Base-by-base conservation (phyloP, 2,888 invertebrate genomes). In the Homarus gammarus region DNA sequence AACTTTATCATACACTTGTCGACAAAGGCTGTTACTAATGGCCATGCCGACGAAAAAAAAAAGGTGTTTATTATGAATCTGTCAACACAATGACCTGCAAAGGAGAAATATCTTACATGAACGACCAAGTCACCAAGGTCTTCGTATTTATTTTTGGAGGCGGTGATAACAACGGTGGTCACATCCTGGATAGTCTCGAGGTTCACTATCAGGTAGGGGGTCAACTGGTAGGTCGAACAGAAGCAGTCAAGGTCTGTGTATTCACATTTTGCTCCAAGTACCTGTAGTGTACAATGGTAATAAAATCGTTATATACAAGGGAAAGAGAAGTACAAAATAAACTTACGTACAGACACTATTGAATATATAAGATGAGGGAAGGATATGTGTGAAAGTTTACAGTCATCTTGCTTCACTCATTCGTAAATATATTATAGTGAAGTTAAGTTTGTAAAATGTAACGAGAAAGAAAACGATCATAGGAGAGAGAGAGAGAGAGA, bases 401-500 rank as follows among this genome's bases (percentile, higher is more conserved):
- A n/a, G n/a, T n/a, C n/a, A n/a, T n/a, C n/a, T n/a, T n/a, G n/a
- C n/a, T n/a, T n/a, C n/a, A n/a, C n/a, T n/a, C n/a, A n/a, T n/a
- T n/a, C n/a, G n/a, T n/a, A n/a, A n/a, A n/a, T n/a, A n/a, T n/a
- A n/a, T n/a, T n/a, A n/a, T n/a, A n/a, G n/a, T n/a, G n/a, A n/a
- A n/a, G n/a, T n/a, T n/a, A n/a, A n/a, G n/a, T n/a, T n/a, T n/a
- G n/a, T n/a, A n/a, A n/a, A n/a, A n/a, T n/a, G n/a, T n/a, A 33
- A 31, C 10, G 36, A 73, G 36, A 33, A 5, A 73, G 31, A 73
- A 33, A 73, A 5, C 10, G 73, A 73, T 15, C 10, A 33, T 8
- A 31, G 27, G 75, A 75, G 75, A 75, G 40, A 75, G 75, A 49
- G 38, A 8, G 75, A 75, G 38, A 75, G 75, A 75, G 75, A 40